Conservation (phyloP, 2,888 invertebrate species). For the Cheilosia vernalis region DNA sequence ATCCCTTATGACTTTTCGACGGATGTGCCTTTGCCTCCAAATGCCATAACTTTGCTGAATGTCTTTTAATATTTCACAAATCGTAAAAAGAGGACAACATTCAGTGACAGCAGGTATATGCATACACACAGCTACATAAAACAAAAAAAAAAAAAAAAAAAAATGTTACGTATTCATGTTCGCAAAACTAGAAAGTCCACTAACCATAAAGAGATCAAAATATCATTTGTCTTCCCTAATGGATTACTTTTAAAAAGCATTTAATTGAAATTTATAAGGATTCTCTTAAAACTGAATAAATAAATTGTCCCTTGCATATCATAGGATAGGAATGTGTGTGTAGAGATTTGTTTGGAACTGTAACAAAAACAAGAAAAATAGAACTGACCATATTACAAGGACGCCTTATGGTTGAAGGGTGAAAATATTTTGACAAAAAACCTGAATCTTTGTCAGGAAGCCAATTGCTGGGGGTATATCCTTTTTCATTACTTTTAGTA, state of each 20-base stretch:
- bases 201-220: slow-evolving; percentile 76
- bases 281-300: slow-evolving; percentile 52
- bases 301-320: slow-evolving; percentile 35
- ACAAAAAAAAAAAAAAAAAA: slow-evolving; percentile 2
- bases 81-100: slow-evolving; percentile 44
- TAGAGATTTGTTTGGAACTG: slow-evolving; percentile 23
- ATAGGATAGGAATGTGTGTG: neutral
- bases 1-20: slow-evolving; percentile 47
- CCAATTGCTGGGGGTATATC: slow-evolving; percentile 25
- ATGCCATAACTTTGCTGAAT: slow-evolving; percentile 37
- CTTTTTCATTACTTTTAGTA: slow-evolving; percentile 41
- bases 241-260: slow-evolving; percentile 76
- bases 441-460: slow-evolving; percentile 14
- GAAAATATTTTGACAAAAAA: slow-evolving; percentile 44
- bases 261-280: slow-evolving; percentile 76
- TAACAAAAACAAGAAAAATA: neutral
- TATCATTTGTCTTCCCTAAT: slow-evolving; percentile 76
- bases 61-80: slow-evolving; percentile 55
- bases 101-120: slow-evolving; percentile 38
- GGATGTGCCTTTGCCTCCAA: slow-evolving; percentile 33
- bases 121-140: neutral
- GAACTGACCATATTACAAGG: slow-evolving; percentile 39
- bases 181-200: slow-evolving; percentile 70
- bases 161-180: slow-evolving; percentile 46
- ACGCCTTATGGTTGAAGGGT: slow-evolving; percentile 19